Evolutionary conservation across 1,140 invertebrate species (phyloP), one percentile per base, ranked within the genome.

Genomic region (Diplogasteroides magnus): DNA sequence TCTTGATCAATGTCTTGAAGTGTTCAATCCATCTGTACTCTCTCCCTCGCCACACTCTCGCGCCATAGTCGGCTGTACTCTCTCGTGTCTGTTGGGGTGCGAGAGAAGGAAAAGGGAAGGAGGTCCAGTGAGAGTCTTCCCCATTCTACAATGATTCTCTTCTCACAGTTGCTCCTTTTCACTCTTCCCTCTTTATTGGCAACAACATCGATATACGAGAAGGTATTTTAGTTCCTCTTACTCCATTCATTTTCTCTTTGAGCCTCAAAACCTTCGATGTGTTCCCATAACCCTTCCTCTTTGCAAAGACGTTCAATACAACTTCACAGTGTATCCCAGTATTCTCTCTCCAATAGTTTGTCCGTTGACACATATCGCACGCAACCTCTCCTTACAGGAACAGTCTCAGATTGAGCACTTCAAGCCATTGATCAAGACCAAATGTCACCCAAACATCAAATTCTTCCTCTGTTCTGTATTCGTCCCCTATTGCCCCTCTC

Each of bases 401-500:
- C 72, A 78, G 57, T 60, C 71, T 29, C 80, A 82, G 57, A 73
- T 71, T 26, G 79, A 81, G 14, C 79, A 81, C 64, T 97, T 94
- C 85, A 89, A 89, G 15, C 92, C 93, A 0, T 86, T 97, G 29
- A 91, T 97, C 67, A 90, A 94, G 81, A 95, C 93, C 84, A 91
- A 92, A 32, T 97, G 94, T 84, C 93, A 91, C 61, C 88, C 89
- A 0, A 90, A 94, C 81, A 84, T 97, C 60, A 48, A 91, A 78
- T 88, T 97, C 77, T 95, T 97, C 85, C 85, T 97, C 64, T 97
- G 94, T 84, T 90, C 91, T 23, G 91, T 93, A 14, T 94, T 94
- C 82, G 90, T 92, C 32, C 94, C 94, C n/a, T 93, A 96, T 92
- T 97, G 94, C 85, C 94, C 92, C 2, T 91, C 93, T 78, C 93